Conservation (phyloP, 2,797 vertebrate species). For the Oreochromis mossambicus region DNA sequence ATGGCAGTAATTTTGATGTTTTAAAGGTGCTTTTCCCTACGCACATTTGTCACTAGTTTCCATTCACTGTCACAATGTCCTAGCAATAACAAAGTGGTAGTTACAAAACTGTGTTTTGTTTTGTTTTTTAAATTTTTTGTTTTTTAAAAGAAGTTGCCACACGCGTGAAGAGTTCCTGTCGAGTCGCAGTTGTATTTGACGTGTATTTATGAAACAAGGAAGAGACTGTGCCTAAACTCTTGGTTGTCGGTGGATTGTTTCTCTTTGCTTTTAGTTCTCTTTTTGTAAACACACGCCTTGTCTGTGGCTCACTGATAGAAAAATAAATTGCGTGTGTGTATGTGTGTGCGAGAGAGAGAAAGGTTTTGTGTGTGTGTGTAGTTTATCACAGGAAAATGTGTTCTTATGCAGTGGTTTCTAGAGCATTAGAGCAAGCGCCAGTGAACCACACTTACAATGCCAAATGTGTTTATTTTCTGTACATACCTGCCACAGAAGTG, state of each 20-base stretch:
- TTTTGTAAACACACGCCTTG: conserved; percentile 85
- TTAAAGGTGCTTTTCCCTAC: conserved; percentile 83
- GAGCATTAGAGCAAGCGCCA: conserved; percentile 72
- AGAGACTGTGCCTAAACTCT: conserved; percentile 88
- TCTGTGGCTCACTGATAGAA: conserved; percentile 82
- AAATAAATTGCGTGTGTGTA: background rate
- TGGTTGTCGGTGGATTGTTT: conserved; percentile 78
- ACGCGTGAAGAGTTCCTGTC: conserved; percentile 78
- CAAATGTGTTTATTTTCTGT: conserved; percentile 90
- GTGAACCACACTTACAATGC: conserved; percentile 79
- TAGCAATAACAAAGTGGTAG: conserved; percentile 93
- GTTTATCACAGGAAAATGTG: conserved; percentile 71
- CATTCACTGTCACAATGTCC: conserved; percentile 86
- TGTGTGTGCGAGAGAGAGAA: background rate
- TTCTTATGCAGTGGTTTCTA: conserved; percentile 72
- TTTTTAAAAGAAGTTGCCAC: conserved; percentile 71
- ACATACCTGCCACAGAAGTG: conserved; percentile 90
- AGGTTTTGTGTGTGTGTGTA: background rate
- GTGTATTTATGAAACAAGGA: conserved; percentile 86
- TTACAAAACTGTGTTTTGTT: conserved; percentile 73
- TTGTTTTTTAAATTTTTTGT: background rate
- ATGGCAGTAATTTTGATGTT: conserved; percentile 84
- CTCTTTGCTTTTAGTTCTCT: conserved; percentile 61
- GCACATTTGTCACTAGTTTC: conserved; percentile 83
- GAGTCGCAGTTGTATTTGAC: conserved; percentile 79